Base-by-base conservation (phyloP, 2,888 invertebrate genomes). In the Silvanus unidentatus region DNA sequence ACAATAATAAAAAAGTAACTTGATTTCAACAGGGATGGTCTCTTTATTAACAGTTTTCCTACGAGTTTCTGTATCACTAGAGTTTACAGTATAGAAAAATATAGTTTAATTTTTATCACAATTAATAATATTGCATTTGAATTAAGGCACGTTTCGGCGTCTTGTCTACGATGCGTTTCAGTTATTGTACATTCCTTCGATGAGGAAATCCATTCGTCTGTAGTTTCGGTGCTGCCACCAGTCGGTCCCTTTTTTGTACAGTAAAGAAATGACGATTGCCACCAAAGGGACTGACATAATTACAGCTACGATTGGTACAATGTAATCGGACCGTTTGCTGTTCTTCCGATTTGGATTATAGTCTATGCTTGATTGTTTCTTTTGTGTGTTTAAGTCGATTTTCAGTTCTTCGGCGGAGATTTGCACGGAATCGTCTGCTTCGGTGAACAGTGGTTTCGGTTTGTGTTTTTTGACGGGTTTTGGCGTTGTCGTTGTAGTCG, bases 111-210 rank as follows among this genome's bases (percentile, higher is more conserved):
- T 58, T 54, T 55, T 57, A 54, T 59, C 53, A 41, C 43, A 40
- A 45, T 52, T 37, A 49, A 52, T 60, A 44, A 50, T 53, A 58
- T 57, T 58, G 57, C 56, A 49, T 54, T 50, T 36, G 34, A 40
- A 37, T 44, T 46, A 56, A 56, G 56, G 56, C 56, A 56, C 56
- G 29, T 14, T 30, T 40, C 30, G 28, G 29, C 13, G 11, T 40
- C 28, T 30, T 30, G 8, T 30, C n/a, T 12, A 5, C 10, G 12
- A 32, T 32, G 32, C 13, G 29, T 29, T 35, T 61, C 50, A 88
- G 65, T 88, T 88, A 73, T 89, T 88, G 64, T 91, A 91, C 86
- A 91, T 89, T 59, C 90, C 91, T 70, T 91, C 90, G 44, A 91
- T 84, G 10, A 91, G 76, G 64, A 88, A 90, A 70, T 91, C 90